phyloP scores from a whole-genome alignment of 2,113 vertebrate genomes.

The Saguinus midas region DNA sequence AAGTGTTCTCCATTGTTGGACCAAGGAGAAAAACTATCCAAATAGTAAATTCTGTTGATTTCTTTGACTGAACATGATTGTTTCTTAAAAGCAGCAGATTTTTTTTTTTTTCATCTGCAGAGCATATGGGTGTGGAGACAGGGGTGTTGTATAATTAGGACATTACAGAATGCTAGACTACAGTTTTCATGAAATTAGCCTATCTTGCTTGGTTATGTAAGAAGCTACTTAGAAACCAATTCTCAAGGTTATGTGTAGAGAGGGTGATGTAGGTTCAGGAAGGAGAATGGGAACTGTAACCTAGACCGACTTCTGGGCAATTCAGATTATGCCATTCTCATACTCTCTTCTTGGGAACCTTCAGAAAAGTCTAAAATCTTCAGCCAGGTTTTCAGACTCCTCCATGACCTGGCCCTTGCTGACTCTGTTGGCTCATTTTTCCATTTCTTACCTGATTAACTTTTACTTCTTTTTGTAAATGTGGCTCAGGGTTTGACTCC shows the following conservation, averaged over 20 bases:
- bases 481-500: neutral
- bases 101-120: neutral
- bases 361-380: neutral
- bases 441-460: neutral
- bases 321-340: accelerated
- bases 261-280: too few species aligned
- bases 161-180: neutral
- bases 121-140: neutral
- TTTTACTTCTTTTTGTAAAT: neutral
- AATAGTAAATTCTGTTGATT: conserved; percentile 18
- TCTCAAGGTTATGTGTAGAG: neutral
- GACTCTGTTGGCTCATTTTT: neutral
- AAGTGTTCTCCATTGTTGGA: neutral
- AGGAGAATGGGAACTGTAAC: neutral
- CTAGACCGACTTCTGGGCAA: neutral
- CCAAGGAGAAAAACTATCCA: neutral
- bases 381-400: neutral
- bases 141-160: neutral
- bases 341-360: neutral
- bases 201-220: neutral
- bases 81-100: neutral
- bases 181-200: neutral
- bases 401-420: neutral
- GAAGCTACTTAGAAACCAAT: neutral
- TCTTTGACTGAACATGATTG: neutral